A percentile compares a stretch with the other conserved stretches of the same genome.
These are phyloP conservation scores for Apocrypta bakeri DNA, from an alignment of 1,140 invertebrate genomes.

Conservation along the genomic window DNA sequence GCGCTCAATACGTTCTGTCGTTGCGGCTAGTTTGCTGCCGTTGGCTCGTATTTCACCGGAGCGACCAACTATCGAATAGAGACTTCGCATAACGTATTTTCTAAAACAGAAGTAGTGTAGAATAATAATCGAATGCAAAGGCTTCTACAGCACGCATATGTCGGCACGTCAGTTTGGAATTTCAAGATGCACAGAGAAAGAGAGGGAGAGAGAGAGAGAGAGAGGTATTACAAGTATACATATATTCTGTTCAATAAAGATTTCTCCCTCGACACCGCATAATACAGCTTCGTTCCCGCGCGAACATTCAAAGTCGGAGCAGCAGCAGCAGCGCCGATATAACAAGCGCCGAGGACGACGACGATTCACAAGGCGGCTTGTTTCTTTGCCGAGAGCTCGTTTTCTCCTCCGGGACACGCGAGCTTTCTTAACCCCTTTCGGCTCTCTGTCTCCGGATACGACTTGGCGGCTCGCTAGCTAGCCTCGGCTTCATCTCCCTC, in stretches of 20 bases:
- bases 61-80: background rate
- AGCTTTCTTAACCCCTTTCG: conserved; percentile 25
- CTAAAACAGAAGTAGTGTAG: background rate
- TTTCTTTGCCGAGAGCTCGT: conserved; percentile 10
- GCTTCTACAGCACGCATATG: too few relatives aligned
- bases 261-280: background rate
- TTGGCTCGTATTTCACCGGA: background rate
- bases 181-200: background rate
- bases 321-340: background rate
- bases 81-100: background rate
- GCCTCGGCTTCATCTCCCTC: conserved; percentile 14
- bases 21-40: background rate
- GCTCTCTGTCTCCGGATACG: conserved; percentile 41
- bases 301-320: conserved; percentile 14
- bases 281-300: background rate
- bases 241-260: background rate
- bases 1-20: background rate
- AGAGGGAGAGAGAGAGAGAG: too few relatives aligned
- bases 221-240: too few relatives aligned
- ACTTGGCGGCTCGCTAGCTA: conserved; percentile 8
- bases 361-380: background rate
- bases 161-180: background rate
- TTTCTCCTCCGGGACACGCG: conserved; percentile 37
- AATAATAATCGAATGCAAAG: background rate
- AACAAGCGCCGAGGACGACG: background rate